These are phyloP conservation scores for Cathartes aura DNA, from an alignment of 2,113 vertebrate species.

Conservation along the genomic window DNA sequence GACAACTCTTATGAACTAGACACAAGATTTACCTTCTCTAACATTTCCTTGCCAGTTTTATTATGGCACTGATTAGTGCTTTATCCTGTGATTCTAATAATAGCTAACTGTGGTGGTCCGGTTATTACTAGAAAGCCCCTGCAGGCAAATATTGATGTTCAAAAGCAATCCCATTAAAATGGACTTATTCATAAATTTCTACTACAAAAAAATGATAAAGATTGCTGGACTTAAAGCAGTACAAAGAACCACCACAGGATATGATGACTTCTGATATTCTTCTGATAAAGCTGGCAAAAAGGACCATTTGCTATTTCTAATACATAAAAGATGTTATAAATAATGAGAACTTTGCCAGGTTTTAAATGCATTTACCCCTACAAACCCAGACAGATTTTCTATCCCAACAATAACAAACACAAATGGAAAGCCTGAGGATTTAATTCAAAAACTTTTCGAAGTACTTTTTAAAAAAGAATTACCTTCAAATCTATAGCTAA, in stretches of 20 bases:
- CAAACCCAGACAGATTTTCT: not conserved
- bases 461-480: not conserved
- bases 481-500: not conserved
- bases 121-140: not conserved
- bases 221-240: not conserved
- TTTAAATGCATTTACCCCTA: not conserved
- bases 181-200: not conserved
- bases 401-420: not conserved
- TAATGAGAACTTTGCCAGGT: not conserved
- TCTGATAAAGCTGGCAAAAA: not conserved
- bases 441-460: not conserved
- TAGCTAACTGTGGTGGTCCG: not conserved
- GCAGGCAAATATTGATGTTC: not conserved
- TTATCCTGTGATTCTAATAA: not conserved
- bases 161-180: not conserved
- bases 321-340: not conserved
- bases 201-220: not conserved
- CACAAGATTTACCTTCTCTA: not conserved
- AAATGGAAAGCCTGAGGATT: not conserved
- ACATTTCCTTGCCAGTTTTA: not conserved
- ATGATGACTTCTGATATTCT: not conserved
- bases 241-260: not conserved
- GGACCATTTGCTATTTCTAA: not conserved
- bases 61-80: not conserved
- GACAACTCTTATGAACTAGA: not conserved